A percentile compares a stretch with the other conserved stretches of the same genome.
phyloP scores from a whole-genome alignment of 2,888 invertebrate genomes.

The Campopleginae sp. region DNA sequence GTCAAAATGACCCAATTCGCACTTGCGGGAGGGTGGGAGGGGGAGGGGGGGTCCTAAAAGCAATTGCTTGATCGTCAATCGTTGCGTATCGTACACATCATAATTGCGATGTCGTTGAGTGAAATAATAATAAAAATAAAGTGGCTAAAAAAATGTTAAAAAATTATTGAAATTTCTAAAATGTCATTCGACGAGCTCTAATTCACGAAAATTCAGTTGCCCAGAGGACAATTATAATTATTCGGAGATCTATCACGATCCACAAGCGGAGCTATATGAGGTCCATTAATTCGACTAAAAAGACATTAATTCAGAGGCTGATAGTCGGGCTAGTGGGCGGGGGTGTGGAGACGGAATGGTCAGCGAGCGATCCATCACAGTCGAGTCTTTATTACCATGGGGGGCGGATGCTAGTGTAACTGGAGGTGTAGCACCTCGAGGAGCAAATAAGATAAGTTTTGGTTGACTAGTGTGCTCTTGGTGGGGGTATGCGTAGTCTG shows the following conservation, averaged over 20 bases:
- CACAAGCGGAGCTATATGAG: background rate
- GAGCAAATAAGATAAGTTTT: constrained; percentile 48
- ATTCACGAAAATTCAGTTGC: background rate
- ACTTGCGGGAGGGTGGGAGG: too few relatives aligned
- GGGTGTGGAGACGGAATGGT: constrained; percentile 2
- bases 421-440: constrained; percentile 24
- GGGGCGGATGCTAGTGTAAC: constrained; percentile 33
- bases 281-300: constrained; percentile 9
- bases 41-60: too few relatives aligned
- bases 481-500: constrained; percentile 30
- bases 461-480: constrained; percentile 17
- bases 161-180: background rate
- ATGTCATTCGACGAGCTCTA: background rate
- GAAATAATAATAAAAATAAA: too few relatives aligned
- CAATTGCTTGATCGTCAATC: too few relatives aligned
- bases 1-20: too few relatives aligned
- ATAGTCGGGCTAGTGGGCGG: background rate
- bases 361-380: constrained; percentile 55
- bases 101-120: too few relatives aligned
- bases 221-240: background rate
- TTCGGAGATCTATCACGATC: background rate
- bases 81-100: too few relatives aligned
- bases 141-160: too few relatives aligned
- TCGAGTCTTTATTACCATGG: constrained; percentile 58
- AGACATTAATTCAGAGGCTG: constrained; percentile 8